Conservation (phyloP, 35 echinoderm and acorn worm genomes). For the Strongylocentrotus purpuratus region DNA sequence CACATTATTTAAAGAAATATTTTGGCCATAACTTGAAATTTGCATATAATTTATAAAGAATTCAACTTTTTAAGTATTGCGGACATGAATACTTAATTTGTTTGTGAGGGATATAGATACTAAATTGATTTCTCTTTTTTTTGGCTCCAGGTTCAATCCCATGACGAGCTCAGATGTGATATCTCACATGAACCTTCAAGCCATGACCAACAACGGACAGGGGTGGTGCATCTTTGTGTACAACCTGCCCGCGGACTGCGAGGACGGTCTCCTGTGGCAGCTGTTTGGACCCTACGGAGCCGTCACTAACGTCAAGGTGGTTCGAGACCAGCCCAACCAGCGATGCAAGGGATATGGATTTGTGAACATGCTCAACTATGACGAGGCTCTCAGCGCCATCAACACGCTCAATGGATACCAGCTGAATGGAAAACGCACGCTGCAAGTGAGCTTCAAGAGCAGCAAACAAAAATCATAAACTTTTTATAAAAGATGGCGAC, state of each 20-base stretch:
- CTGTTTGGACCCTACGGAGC: constrained; percentile 97
- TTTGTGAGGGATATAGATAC: background rate
- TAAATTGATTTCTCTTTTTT: background rate
- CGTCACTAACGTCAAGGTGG: constrained; percentile 95
- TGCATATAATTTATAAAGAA: too few species aligned
- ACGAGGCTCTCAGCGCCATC: constrained; percentile 92
- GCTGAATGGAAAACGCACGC: constrained; percentile 75
- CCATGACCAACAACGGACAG: constrained; percentile 95
- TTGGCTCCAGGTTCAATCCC: constrained; percentile 67
- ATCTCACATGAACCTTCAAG: constrained; percentile 87
- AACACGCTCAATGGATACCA: constrained; percentile 88
- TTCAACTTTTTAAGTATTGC: too few species aligned
- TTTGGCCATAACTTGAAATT: too few species aligned
- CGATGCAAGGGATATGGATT: constrained; percentile 99
- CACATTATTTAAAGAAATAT: too few species aligned
- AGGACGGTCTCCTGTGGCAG: constrained; percentile 96
- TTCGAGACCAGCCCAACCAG: constrained; percentile 84
- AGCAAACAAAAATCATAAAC: constrained; percentile 73
- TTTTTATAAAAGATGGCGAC: background rate
- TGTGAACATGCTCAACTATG: constrained; percentile 99
- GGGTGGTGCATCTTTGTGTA: constrained; percentile 99
- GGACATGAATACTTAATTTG: background rate
- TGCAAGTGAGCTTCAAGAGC: constrained; percentile 99
- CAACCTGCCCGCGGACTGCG: constrained; percentile 91
- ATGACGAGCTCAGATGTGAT: constrained; percentile 70